phyloP scores from a whole-genome alignment of 1,140 invertebrate species.

The Bombyx mandarina region DNA sequence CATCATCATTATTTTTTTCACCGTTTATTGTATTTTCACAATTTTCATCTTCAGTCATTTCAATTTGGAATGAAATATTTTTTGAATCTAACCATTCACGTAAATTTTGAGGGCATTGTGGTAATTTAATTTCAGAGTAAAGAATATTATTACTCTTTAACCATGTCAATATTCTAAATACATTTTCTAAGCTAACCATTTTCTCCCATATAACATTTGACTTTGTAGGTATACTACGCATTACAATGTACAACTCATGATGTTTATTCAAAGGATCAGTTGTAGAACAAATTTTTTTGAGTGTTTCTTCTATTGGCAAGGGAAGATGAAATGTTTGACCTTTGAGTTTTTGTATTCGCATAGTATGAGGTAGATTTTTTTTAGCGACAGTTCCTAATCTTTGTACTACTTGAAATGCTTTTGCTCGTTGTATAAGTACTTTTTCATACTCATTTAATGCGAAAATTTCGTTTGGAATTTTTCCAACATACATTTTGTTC shows the following conservation, averaged over 20 bases:
- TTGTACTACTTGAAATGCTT: background rate
- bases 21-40: no score
- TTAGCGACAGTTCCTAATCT: background rate
- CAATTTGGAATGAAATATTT: conserved; percentile 1
- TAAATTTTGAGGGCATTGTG: conserved; percentile 10
- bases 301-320: conserved; percentile 18
- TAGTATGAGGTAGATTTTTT: background rate
- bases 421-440: background rate
- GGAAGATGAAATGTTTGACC: conserved; percentile 22
- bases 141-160: conserved; percentile 8
- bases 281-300: conserved; percentile 19
- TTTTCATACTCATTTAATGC: background rate
- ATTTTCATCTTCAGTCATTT: no score
- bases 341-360: conserved; percentile 10
- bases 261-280: conserved; percentile 16
- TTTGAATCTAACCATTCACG: background rate
- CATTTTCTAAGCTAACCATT: conserved; percentile 14
- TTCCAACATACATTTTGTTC: background rate
- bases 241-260: conserved; percentile 19
- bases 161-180: conserved; percentile 8
- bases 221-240: conserved; percentile 20
- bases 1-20: background rate
- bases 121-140: conserved; percentile 19
- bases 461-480: background rate
- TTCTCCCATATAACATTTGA: conserved; percentile 22